Percentiles rank a stretch among this genome's conserved stretches.
Conservation (phyloP, 1,140 invertebrate genomes). For the Arctopsyche grandis region DNA sequence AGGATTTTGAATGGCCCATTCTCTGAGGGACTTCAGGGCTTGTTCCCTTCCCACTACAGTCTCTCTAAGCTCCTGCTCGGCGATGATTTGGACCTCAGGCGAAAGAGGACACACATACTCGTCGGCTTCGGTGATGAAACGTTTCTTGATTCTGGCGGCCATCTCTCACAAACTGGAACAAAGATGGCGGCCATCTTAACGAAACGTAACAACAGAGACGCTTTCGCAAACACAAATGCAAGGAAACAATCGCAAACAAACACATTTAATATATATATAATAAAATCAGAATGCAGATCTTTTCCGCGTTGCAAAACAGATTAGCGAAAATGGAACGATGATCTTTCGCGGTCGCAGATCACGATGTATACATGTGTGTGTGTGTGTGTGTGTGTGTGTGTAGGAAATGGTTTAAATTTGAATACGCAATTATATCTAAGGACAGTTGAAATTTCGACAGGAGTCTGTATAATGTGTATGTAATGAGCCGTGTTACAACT, state of each 20-base stretch:
- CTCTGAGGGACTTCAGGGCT: conserved; percentile 73
- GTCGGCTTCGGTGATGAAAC: conserved; percentile 68
- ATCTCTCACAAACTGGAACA: conserved; percentile 55
- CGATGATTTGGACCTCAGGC: conserved; percentile 71
- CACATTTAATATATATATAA: background rate
- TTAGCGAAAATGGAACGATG: conserved; percentile 7
- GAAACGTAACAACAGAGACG: background rate
- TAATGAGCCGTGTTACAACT: no score
- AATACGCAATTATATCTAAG: no score
- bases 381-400: no score
- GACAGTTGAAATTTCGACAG: no score
- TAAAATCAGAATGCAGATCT: background rate
- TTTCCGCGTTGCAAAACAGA: conserved; percentile 1
- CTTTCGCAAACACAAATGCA: background rate
- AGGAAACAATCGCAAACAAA: background rate
- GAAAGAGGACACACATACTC: conserved; percentile 71
- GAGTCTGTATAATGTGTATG: no score
- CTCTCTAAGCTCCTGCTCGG: conserved; percentile 76
- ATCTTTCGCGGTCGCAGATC: no score
- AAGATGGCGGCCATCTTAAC: conserved; percentile 15
- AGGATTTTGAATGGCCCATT: conserved; percentile 79
- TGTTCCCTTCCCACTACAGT: conserved; percentile 73
- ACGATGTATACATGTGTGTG: no score
- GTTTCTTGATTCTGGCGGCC: conserved; percentile 60
- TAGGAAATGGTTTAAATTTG: no score